phyloP scores from a whole-genome alignment of 2,113 vertebrate genomes.

The Thalassarche chlororhynchos region DNA sequence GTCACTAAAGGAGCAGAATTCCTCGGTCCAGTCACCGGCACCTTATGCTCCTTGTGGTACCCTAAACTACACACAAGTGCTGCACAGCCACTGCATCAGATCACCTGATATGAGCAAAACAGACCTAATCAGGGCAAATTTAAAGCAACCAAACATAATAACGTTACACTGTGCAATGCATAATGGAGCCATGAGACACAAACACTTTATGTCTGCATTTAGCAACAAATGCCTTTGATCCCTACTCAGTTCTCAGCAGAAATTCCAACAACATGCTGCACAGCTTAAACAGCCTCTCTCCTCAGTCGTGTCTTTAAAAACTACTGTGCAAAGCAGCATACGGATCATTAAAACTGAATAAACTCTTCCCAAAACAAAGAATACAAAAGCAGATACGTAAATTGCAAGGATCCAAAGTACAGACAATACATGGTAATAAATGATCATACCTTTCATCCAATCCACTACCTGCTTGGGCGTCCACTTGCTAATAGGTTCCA shows the following conservation, averaged over 20 bases:
- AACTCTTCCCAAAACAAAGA: constrained; percentile 58
- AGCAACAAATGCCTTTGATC: constrained; percentile 39
- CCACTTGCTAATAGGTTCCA: constrained; percentile 95
- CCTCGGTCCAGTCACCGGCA: background rate
- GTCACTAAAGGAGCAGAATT: background rate
- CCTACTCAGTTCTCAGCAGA: background rate
- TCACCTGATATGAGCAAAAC: constrained; percentile 53
- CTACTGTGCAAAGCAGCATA: constrained; percentile 47
- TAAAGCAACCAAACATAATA: constrained; percentile 33
- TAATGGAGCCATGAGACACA: constrained; percentile 50
- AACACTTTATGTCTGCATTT: constrained; percentile 32
- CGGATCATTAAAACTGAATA: constrained; percentile 43
- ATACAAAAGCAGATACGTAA: background rate
- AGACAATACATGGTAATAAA: constrained; percentile 50
- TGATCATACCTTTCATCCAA: constrained; percentile 90
- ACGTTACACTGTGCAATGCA: background rate
- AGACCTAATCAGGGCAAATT: constrained; percentile 38
- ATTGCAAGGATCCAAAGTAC: constrained; percentile 10
- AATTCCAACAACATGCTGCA: constrained; percentile 20
- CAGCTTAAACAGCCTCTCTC: constrained; percentile 3
- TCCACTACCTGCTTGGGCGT: constrained; percentile 90
- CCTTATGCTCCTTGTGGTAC: background rate
- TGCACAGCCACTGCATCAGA: constrained; percentile 50
- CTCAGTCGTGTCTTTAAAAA: constrained; percentile 42
- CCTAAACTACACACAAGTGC: constrained; percentile 55